Conservation (phyloP, 2,113 vertebrate genomes). For the Marmota flaviventris region DNA sequence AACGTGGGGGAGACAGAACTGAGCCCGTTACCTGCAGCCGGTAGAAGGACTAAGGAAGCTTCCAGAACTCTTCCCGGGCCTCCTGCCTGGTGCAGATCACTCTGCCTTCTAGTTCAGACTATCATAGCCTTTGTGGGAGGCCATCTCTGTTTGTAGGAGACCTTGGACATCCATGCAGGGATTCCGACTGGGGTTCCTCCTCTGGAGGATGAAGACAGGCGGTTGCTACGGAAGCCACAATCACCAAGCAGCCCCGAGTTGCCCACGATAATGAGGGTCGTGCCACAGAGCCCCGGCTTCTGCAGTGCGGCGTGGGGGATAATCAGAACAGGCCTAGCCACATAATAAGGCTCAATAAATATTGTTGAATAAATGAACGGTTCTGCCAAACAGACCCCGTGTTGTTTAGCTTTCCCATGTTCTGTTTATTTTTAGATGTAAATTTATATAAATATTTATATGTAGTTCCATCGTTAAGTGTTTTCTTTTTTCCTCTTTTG, state of each 20-base stretch:
- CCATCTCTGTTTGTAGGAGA: not conserved
- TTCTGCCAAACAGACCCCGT: not conserved
- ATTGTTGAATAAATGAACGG: not conserved
- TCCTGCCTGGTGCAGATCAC: not conserved
- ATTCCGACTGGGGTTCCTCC: not conserved
- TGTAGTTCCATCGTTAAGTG: not conserved
- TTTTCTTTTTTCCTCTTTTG: not conserved
- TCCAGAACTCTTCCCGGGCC: not conserved
- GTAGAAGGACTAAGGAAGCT: not conserved
- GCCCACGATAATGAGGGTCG: not conserved
- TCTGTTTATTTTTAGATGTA: not conserved
- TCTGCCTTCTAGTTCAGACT: not conserved
- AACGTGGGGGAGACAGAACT: not conserved
- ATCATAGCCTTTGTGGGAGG: not conserved
- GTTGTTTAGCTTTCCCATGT: not conserved
- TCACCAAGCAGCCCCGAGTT: not conserved
- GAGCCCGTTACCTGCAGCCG: not conserved
- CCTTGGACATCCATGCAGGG: accelerated
- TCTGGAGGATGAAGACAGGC: not conserved
- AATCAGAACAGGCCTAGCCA: not conserved
- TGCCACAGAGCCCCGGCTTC: not conserved
- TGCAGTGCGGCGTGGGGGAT: no score
- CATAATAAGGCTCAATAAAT: not conserved
- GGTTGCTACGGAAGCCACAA: not conserved
- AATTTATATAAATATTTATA: not conserved